Conservation (phyloP, 2,113 vertebrate genomes). For the Oryzias javanicus region DNA sequence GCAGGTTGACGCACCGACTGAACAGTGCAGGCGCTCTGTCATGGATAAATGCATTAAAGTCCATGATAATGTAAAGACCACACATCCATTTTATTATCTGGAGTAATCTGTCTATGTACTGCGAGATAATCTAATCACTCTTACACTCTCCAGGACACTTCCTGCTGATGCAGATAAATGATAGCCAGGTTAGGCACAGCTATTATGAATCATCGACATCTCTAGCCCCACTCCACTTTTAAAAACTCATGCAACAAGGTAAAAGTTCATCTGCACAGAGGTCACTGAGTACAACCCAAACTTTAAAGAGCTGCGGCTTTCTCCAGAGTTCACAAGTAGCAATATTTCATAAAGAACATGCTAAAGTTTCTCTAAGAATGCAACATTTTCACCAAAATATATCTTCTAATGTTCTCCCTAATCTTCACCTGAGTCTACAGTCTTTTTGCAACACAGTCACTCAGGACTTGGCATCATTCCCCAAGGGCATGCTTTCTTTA, state of each 20-base stretch:
- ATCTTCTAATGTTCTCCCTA: too few relatives aligned
- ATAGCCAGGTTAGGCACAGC: slow-evolving; percentile 38
- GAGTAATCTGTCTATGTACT: slow-evolving; percentile 35
- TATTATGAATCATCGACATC: slow-evolving; percentile 63
- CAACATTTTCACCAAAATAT: too few relatives aligned
- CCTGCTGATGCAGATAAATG: slow-evolving; percentile 55
- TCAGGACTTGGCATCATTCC: slow-evolving; percentile 47
- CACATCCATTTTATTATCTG: slow-evolving; percentile 44
- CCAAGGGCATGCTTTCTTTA: slow-evolving; percentile 50
- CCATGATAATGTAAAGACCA: slow-evolving; percentile 33
- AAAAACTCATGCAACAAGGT: slow-evolving; percentile 21
- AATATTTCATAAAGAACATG: too few relatives aligned
- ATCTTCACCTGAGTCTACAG: too few relatives aligned
- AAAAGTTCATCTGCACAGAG: slow-evolving; percentile 31
- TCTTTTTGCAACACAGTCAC: slow-evolving; percentile 28
- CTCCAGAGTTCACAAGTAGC: too few relatives aligned
- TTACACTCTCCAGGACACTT: slow-evolving; percentile 31
- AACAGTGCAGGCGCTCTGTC: slow-evolving; percentile 22
- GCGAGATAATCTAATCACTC: slow-evolving; percentile 38
- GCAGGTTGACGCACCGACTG: slow-evolving; percentile 1
- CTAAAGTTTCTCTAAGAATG: too few relatives aligned
- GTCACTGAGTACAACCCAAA: slow-evolving; percentile 23
- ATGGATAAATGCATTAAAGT: slow-evolving; percentile 36
- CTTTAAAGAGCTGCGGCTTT: slow-evolving; percentile 4
- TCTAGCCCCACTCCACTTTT: slow-evolving; percentile 18